phyloP scores from a whole-genome alignment of 2,888 invertebrate species.

The Poecilus cupreus region DNA sequence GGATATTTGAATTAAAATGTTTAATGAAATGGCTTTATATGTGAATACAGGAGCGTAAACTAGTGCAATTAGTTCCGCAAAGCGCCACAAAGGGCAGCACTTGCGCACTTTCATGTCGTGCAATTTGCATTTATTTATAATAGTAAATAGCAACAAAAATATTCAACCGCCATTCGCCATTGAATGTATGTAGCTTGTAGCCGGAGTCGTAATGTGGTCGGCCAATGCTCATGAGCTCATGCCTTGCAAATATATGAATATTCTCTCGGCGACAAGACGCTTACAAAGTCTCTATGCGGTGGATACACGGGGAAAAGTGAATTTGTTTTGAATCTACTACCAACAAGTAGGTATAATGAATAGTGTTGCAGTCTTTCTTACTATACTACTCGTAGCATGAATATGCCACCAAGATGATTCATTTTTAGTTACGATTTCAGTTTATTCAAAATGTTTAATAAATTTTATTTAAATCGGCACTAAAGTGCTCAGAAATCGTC shows the following conservation, averaged over 20 bases:
- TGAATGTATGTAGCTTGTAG: neutral
- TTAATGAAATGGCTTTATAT: constrained; percentile 55
- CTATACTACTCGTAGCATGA: too few species aligned
- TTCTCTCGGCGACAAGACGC: neutral
- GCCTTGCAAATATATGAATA: constrained; percentile 13
- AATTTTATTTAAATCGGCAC: too few species aligned
- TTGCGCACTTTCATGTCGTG: constrained; percentile 41
- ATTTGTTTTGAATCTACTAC: neutral
- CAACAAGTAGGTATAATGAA: too few species aligned
- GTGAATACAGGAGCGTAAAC: constrained; percentile 53
- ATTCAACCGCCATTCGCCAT: constrained; percentile 17
- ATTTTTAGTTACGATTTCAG: too few species aligned
- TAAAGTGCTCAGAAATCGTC: too few species aligned
- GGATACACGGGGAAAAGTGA: neutral
- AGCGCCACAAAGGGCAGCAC: constrained; percentile 45
- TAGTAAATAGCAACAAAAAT: constrained; percentile 49
- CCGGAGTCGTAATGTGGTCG: neutral
- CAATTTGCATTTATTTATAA: constrained; percentile 55
- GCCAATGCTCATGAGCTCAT: neutral
- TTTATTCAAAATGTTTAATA: too few species aligned
- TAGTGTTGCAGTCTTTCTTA: too few species aligned
- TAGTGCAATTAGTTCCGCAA: constrained; percentile 49
- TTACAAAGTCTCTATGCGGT: neutral
- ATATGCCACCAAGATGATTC: too few species aligned
- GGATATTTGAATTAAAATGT: constrained; percentile 57